Conservation (phyloP, 2,797 vertebrate species). For the Coccyzus lansbergi region DNA sequence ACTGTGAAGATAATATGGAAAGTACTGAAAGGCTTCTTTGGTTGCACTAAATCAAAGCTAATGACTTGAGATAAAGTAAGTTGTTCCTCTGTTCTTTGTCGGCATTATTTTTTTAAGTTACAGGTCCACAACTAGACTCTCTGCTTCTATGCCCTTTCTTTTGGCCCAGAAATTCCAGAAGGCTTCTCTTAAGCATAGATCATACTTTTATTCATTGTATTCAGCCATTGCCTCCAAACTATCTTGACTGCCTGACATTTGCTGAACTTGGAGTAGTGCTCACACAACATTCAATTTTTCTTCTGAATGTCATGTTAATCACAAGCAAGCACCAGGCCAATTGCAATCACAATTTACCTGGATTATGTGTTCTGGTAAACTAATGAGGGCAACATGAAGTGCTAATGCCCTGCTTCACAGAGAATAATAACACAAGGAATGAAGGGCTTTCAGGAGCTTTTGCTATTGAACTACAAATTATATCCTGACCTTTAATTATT, state of each 20-base stretch:
- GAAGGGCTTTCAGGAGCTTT: constrained; percentile 34
- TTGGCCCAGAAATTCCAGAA: constrained; percentile 1
- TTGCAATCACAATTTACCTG: constrained; percentile 29
- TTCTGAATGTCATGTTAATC: constrained; percentile 40
- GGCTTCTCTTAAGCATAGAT: neutral
- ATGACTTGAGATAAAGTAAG: constrained; percentile 67
- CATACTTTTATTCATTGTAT: neutral
- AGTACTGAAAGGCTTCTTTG: constrained; percentile 61
- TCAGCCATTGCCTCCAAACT: neutral
- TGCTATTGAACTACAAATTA: constrained; percentile 38
- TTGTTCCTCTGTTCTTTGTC: constrained; percentile 66
- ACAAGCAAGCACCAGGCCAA: constrained; percentile 11
- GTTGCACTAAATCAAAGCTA: constrained; percentile 74
- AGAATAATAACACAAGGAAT: constrained; percentile 35
- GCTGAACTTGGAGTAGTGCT: neutral
- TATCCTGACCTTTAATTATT: constrained; percentile 51
- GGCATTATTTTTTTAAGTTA: constrained; percentile 75
- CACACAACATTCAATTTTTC: constrained; percentile 33
- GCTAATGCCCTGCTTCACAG: constrained; percentile 37
- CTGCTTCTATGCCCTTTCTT: neutral
- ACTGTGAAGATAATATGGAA: constrained; percentile 72
- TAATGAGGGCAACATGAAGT: constrained; percentile 53
- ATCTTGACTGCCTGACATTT: neutral
- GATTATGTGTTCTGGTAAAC: constrained; percentile 44
- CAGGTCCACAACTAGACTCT: constrained; percentile 29